Evolutionary conservation across 2,113 vertebrate genomes (phyloP), one percentile per base, ranked within the genome.

Genomic region (Chlamydotis undulata): DNA sequence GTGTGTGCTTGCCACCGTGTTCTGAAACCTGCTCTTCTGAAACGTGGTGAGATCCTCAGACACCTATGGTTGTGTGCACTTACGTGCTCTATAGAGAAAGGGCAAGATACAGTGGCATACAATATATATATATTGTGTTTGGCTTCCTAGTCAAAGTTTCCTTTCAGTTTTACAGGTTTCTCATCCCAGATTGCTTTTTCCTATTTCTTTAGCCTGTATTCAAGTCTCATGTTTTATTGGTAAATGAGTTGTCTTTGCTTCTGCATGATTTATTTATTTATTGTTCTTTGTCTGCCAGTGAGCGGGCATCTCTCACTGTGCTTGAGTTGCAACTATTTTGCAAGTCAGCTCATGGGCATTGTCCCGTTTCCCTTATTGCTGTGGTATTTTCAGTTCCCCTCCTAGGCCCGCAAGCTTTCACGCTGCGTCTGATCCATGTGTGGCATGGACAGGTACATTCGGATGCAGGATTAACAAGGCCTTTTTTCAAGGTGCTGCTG

Each of bases 41-140:
- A 31, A 16, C 0, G 1, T 0, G 4, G 1, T 4, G 53, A 39
- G 43, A 2, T 31, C 35, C 64, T 9, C 43, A 9, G 67, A 11
- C 67, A 56, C 17, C 64, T 28, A 0, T 5, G 17, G 2, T 1
- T 6, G 28, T 24, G 56, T 6, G 29, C 17, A 1, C 33, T 19
- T 24, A 19, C 2, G 23, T 31, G 15, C 43, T 33, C 16, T n/a
- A 0, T 7, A 26, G 29, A 17, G 10, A 28, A 14, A 11, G 43
- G 23, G 37, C 9, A 13, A 53, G 45, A 21, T 19, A 22, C 35
- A 61, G 7, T 6, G 22, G 5, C 59, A 6, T 6, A 35, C 23
- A 22, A 6, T 1, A 10, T 0, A 5, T 83, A 39, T 23, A 24
- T 31, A 76, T 67, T 14, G 8, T 2, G 6, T 83, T 80, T 5